Conservation (phyloP, 2,888 invertebrate genomes). For the Lottia scabra region DNA sequence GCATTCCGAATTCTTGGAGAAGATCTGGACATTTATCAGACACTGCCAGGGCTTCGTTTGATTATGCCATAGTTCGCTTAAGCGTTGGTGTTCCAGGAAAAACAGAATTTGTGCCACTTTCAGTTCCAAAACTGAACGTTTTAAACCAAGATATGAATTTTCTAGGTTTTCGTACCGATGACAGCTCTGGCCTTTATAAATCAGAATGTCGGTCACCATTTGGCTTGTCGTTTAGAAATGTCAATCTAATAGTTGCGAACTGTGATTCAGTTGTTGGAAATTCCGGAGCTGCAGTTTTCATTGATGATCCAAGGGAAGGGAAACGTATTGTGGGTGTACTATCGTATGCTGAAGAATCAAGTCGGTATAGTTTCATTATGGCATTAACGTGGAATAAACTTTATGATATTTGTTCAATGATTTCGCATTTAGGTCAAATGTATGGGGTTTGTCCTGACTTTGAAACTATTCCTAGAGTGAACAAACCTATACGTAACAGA, state of each 20-base stretch:
- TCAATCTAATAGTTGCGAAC: slow-evolving; percentile 51
- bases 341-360: slow-evolving; percentile 42
- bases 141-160: slow-evolving; percentile 50
- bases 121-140: slow-evolving; percentile 41
- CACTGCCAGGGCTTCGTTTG: slow-evolving; percentile 41
- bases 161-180: slow-evolving; percentile 45
- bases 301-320: slow-evolving; percentile 43
- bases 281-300: slow-evolving; percentile 58
- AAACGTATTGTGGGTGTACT: slow-evolving; percentile 56
- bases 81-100: slow-evolving; percentile 50
- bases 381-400: slow-evolving; percentile 55
- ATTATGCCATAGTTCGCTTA: slow-evolving; percentile 57
- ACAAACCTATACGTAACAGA: slow-evolving; percentile 26
- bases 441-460: slow-evolving; percentile 46
- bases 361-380: slow-evolving; percentile 49
- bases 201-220: slow-evolving; percentile 47
- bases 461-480: slow-evolving; percentile 22
- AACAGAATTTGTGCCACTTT: slow-evolving; percentile 50
- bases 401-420: slow-evolving; percentile 56
- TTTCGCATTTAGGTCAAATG: slow-evolving; percentile 41
- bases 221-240: slow-evolving; percentile 41
- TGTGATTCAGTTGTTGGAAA: slow-evolving; percentile 57
- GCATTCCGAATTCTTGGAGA: slow-evolving; percentile 51
- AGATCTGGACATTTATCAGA: slow-evolving; percentile 12
- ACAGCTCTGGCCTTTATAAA: slow-evolving; percentile 38